Evolutionary conservation across 2,113 vertebrate genomes (phyloP), one percentile per base, ranked within the genome.

Genomic region (Salvelinus fontinalis): DNA sequence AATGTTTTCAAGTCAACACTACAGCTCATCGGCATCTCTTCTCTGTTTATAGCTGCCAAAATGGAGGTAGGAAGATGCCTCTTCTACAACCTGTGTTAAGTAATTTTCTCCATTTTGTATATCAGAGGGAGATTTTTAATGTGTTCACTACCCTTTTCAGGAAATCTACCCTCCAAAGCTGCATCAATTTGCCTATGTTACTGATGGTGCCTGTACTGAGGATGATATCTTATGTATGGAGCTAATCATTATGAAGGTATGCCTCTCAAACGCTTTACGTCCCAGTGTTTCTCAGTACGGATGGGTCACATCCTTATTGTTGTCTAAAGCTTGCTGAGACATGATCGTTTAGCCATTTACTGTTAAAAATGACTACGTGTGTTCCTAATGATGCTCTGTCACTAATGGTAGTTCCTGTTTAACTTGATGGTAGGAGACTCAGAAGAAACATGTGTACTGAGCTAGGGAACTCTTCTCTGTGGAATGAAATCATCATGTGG

Each of bases 101-200:
- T 29, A 14, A 59, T 24, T 67, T 26, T 18, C 39, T 44, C 39
- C 39, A 44, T 11, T 44, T 44, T 44, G 9, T 3, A 11, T 44
- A 1, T 11, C 9, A 12, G 39, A 12, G 39, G 16, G 24, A 16
- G 13, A 27, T 29, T 5, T 6, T 29, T 31, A 7, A 34, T 18
- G 3, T 11, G 20, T 60, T 8, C 13, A 6, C 7, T 79, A 8
- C 39, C 13, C 3, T 54, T 54, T 18, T 18, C 51, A 99, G 98
- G 98, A 99, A 90, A 97, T 99, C 81, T 99, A 99, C 81, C 98
- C 98, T 84, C 98, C 98, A 0, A 99, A 99, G 83, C 81, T 99
- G 83, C 94, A 98, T 83, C 96, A 98, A 89, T 99, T 99, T 90
- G 97, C 97, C 0, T 99, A 97, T 0, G 96, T 99, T 64, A 97